These are phyloP conservation scores for Brienomyrus longianalis DNA, from an alignment of 2,113 vertebrate genomes.

Conservation along the genomic window DNA sequence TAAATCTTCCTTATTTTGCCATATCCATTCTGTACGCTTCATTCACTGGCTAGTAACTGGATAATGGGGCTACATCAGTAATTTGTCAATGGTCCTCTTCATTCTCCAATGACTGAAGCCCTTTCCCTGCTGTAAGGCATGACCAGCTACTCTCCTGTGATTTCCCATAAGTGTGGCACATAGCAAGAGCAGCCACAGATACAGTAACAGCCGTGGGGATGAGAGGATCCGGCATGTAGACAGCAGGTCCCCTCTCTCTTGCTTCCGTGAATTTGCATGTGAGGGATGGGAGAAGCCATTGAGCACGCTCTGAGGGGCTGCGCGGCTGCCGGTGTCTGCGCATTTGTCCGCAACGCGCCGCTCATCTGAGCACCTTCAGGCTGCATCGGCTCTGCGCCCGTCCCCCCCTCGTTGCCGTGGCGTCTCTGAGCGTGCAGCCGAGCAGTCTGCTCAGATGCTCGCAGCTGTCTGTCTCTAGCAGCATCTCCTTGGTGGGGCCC, in stretches of 20 bases:
- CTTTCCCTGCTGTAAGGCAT: conserved; percentile 24
- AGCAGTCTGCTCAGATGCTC: conserved; percentile 48
- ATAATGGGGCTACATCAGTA: not conserved
- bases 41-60: not conserved
- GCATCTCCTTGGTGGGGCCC: conserved; percentile 12
- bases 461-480: conserved; percentile 20
- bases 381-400: not conserved
- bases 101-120: not conserved
- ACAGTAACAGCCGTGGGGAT: conserved; percentile 25
- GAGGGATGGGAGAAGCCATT: conserved; percentile 29
- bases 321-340: not conserved
- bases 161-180: conserved; percentile 40
- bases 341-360: not conserved
- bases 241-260: conserved; percentile 21
- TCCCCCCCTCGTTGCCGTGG: conserved; percentile 1
- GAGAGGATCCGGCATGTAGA: conserved; percentile 40
- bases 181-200: conserved; percentile 44
- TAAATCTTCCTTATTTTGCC: not conserved
- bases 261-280: conserved; percentile 32
- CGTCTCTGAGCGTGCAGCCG: conserved; percentile 26
- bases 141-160: conserved; percentile 39
- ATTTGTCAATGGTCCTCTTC: not conserved
- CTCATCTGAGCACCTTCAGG: not conserved
- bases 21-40: not conserved
- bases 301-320: conserved; percentile 16